These are phyloP conservation scores for Selene dorsalis DNA, from an alignment of 2,797 vertebrate genomes.

Conservation along the genomic window DNA sequence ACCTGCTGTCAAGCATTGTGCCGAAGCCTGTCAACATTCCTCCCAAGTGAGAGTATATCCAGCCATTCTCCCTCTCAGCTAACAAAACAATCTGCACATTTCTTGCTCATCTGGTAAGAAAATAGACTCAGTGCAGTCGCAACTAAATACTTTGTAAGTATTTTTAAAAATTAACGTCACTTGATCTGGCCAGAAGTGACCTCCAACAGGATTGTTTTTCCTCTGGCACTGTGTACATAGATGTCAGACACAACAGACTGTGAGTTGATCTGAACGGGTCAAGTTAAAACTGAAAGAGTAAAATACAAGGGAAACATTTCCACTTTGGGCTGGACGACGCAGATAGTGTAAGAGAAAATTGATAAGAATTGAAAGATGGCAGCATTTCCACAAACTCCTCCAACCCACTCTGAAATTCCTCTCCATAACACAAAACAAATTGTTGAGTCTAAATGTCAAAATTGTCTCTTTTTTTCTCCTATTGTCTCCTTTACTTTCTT, in stretches of 20 bases:
- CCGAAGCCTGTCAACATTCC: slow-evolving; percentile 65
- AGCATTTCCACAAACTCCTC: slow-evolving; percentile 42
- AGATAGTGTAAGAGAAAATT: slow-evolving; percentile 30
- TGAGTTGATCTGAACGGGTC: slow-evolving; percentile 5
- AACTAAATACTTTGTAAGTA: slow-evolving; percentile 40
- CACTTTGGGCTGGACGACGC: slow-evolving; percentile 12
- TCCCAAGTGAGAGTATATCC: slow-evolving; percentile 63
- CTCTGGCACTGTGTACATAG: background rate
- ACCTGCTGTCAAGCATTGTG: slow-evolving; percentile 67
- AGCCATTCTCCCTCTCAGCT: slow-evolving; percentile 53
- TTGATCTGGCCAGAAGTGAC: slow-evolving; percentile 13
- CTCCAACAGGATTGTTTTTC: slow-evolving; percentile 20
- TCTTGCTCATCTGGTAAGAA: slow-evolving; percentile 64
- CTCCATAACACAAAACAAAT: slow-evolving; percentile 35
- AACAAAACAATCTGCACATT: slow-evolving; percentile 60
- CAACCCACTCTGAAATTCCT: slow-evolving; percentile 40
- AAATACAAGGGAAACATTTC: slow-evolving; percentile 6
- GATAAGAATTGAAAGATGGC: slow-evolving; percentile 43
- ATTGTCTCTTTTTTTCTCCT: slow-evolving; percentile 50
- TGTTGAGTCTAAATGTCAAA: slow-evolving; percentile 60
- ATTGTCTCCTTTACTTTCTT: slow-evolving; percentile 18
- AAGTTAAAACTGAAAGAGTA: slow-evolving; percentile 18
- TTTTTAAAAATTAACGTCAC: slow-evolving; percentile 23
- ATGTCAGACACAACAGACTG: slow-evolving; percentile 2
- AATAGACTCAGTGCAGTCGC: slow-evolving; percentile 37